Evolutionary conservation across 2,113 vertebrate genomes (phyloP).

Genomic region (Siphamia tubifer): DNA sequence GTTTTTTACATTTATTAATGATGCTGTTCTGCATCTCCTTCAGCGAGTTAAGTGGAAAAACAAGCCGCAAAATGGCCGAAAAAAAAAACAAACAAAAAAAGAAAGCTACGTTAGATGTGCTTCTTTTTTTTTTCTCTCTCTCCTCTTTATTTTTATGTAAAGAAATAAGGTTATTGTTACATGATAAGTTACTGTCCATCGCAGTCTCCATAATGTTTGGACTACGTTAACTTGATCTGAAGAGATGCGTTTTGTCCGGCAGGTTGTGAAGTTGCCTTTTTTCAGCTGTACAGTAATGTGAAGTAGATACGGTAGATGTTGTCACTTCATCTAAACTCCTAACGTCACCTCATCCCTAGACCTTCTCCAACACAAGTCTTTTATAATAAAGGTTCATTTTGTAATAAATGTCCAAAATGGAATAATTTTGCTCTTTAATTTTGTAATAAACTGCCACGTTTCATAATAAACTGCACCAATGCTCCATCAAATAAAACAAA

Average conservation of each 20-base stretch:
- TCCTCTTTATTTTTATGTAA: no score
- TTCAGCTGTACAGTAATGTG: constrained; percentile 52
- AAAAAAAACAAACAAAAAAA: background rate
- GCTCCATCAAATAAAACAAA: no score
- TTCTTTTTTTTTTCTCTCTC: no score
- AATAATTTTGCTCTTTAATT: no score
- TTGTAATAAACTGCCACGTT: no score
- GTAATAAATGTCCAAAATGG: no score
- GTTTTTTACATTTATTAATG: constrained; percentile 11
- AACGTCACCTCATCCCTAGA: constrained; percentile 20
- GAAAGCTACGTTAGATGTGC: no score
- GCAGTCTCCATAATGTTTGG: background rate
- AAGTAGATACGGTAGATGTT: constrained; percentile 40
- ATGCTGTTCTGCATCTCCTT: constrained; percentile 5
- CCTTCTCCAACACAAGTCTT: no score
- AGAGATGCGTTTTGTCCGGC: constrained; percentile 21
- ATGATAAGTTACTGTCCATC: background rate
- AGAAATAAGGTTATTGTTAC: background rate
- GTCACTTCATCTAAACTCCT: constrained; percentile 28
- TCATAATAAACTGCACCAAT: no score
- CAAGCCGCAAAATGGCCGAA: constrained; percentile 2
- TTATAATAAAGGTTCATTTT: no score
- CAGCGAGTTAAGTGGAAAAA: background rate
- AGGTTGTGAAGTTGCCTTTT: constrained; percentile 59
- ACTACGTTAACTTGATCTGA: constrained; percentile 14